A percentile compares a stretch with the other conserved stretches of the same genome.
phyloP scores from a whole-genome alignment of 2,797 vertebrate species.

The Harpagifer antarcticus region DNA sequence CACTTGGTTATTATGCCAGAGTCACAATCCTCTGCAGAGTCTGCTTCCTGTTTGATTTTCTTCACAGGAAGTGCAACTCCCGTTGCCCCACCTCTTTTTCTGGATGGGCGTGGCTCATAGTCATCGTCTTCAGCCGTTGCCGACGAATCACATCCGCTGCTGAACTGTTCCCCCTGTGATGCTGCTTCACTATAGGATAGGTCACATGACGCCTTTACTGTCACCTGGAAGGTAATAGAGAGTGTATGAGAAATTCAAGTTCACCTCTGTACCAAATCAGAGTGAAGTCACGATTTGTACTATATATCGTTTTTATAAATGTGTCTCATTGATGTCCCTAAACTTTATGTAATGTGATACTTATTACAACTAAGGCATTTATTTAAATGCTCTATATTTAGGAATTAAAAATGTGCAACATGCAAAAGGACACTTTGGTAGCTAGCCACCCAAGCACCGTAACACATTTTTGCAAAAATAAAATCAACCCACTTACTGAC shows the following conservation, averaged over 20 bases:
- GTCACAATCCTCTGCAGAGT: conserved; percentile 86
- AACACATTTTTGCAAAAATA: background rate
- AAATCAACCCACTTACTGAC: too few species aligned
- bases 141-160: conserved; percentile 88
- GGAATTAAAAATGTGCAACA: too few species aligned
- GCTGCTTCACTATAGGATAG: conserved; percentile 89
- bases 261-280: background rate
- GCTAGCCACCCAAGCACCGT: too few species aligned
- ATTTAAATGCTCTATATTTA: too few species aligned
- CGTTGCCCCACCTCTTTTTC: conserved; percentile 80
- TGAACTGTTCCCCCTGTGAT: conserved; percentile 90
- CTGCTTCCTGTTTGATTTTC: conserved; percentile 91
- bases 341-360: too few species aligned
- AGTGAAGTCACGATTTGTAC: background rate
- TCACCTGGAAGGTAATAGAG: conserved; percentile 65
- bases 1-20: conserved; percentile 56
- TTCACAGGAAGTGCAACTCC: conserved; percentile 72
- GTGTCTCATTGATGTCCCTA: too few species aligned
- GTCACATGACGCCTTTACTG: conserved; percentile 87
- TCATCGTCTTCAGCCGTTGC: conserved; percentile 90
- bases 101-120: conserved; percentile 83
- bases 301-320: background rate
- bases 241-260: background rate
- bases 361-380: too few species aligned
- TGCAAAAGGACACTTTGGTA: too few species aligned